Conservation (phyloP, 2,113 vertebrate genomes). For the Colistium nudipinnis region DNA sequence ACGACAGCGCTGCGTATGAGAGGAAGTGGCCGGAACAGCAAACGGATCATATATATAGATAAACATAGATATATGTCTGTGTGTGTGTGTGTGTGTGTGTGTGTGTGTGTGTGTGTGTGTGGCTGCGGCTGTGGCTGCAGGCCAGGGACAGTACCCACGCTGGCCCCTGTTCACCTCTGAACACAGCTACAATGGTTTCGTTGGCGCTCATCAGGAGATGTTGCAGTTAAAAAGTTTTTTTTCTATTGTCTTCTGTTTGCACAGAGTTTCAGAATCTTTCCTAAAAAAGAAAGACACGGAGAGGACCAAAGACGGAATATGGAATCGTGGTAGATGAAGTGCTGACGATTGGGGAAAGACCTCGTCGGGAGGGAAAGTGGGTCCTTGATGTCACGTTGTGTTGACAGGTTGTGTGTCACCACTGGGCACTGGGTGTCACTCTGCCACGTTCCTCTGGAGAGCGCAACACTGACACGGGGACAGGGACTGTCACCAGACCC, state of each 20-base stretch:
- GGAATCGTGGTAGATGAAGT: constrained; percentile 13
- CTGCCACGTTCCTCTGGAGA: constrained; percentile 62
- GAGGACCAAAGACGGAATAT: not conserved
- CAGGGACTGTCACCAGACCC: constrained; percentile 63
- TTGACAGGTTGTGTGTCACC: constrained; percentile 69
- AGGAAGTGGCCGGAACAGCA: not conserved
- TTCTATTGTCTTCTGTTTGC: not conserved
- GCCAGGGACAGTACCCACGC: too few relatives aligned
- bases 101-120: too few relatives aligned
- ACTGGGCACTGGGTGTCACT: constrained; percentile 60
- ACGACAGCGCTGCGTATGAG: not conserved
- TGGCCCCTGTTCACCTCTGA: too few relatives aligned
- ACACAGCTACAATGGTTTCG: too few relatives aligned
- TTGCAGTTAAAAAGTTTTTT: too few relatives aligned
- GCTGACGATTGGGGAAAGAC: constrained; percentile 8
- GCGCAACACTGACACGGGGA: constrained; percentile 63
- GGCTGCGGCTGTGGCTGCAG: too few relatives aligned
- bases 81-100: too few relatives aligned
- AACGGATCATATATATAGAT: too few relatives aligned
- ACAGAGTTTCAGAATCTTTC: not conserved
- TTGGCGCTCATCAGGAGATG: too few relatives aligned
- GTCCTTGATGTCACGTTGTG: constrained; percentile 65
- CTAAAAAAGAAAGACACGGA: not conserved
- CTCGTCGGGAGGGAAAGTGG: constrained; percentile 54
- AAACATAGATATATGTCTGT: too few relatives aligned